A percentile compares a stretch with the other conserved stretches of the same genome.
These are phyloP conservation scores for Drosophila colorata DNA, from an alignment of 2,888 invertebrate species.

Conservation along the genomic window DNA sequence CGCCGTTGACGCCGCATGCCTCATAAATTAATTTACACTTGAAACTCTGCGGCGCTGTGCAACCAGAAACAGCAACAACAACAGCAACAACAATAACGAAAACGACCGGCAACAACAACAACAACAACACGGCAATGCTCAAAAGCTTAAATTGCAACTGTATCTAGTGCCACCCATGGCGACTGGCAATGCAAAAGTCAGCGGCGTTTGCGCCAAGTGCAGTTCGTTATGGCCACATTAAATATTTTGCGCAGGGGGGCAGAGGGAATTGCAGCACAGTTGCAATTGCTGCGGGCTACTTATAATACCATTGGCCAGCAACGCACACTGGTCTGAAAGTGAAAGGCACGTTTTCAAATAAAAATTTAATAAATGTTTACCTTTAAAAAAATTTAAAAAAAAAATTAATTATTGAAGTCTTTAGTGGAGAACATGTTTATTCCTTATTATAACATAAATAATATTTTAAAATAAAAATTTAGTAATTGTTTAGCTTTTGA, in stretches of 20 bases:
- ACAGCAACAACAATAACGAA: conserved; percentile 16
- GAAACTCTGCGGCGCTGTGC: conserved; percentile 66
- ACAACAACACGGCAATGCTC: conserved; percentile 42
- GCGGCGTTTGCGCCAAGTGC: conserved; percentile 53
- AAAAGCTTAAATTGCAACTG: conserved; percentile 59
- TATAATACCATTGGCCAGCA: conserved; percentile 3
- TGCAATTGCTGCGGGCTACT: conserved; percentile 6
- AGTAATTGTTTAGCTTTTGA: too few species aligned
- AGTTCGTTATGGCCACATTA: conserved; percentile 59
- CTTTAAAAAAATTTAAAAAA: too few species aligned
- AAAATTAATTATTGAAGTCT: too few species aligned
- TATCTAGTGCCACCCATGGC: conserved; percentile 61
- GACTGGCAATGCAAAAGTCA: conserved; percentile 47
- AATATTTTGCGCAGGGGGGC: conserved; percentile 28
- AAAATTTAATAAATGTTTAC: too few species aligned
- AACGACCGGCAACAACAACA: conserved; percentile 15
- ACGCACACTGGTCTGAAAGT: conserved; percentile 20
- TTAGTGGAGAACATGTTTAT: too few species aligned
- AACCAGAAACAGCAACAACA: conserved; percentile 47
- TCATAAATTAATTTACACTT: conserved; percentile 80
- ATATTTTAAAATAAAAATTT: too few species aligned
- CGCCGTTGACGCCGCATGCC: conserved; percentile 70
- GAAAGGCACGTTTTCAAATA: too few species aligned
- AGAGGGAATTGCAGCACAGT: background rate
- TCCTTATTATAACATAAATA: too few species aligned